A percentile compares a stretch with the other conserved stretches of the same genome.
Evolutionary conservation across 2,113 vertebrate species (phyloP).

Genomic region (Myiagra hebetior): DNA sequence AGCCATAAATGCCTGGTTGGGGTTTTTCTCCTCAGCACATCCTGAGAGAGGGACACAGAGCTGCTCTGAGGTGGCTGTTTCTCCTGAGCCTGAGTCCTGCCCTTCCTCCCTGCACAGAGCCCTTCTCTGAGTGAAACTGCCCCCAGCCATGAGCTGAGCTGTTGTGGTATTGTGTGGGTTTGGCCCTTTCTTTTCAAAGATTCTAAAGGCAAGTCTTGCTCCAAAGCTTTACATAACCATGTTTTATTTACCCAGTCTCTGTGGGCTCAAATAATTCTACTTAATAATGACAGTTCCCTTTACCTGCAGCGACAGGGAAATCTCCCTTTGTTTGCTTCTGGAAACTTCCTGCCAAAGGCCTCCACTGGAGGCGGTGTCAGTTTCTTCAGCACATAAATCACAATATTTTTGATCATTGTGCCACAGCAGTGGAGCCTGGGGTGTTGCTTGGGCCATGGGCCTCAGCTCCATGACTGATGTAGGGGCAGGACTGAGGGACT

Average conservation of each 20-base stretch:
- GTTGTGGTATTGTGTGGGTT: background rate
- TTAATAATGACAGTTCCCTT: background rate
- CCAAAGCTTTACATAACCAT: background rate
- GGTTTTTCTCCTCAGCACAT: background rate
- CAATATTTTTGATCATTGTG: background rate
- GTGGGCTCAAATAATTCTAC: background rate
- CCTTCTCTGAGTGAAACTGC: background rate
- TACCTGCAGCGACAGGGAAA: background rate
- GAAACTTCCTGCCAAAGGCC: background rate
- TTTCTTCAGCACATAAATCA: background rate
- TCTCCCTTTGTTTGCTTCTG: background rate
- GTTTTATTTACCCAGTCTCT: background rate
- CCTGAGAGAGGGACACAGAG: background rate
- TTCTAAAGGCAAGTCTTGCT: background rate
- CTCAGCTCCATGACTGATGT: background rate
- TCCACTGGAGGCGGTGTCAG: background rate
- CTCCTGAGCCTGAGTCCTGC: background rate
- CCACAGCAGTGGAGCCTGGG: background rate
- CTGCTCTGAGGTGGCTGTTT: background rate
- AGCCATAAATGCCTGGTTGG: background rate
- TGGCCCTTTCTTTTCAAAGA: background rate
- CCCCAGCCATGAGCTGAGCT: background rate
- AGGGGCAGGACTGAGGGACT: background rate
- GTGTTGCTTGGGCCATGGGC: background rate
- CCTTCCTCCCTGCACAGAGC: background rate